phyloP scores from a whole-genome alignment of 2,888 invertebrate species.

The Lutraria lutraria region DNA sequence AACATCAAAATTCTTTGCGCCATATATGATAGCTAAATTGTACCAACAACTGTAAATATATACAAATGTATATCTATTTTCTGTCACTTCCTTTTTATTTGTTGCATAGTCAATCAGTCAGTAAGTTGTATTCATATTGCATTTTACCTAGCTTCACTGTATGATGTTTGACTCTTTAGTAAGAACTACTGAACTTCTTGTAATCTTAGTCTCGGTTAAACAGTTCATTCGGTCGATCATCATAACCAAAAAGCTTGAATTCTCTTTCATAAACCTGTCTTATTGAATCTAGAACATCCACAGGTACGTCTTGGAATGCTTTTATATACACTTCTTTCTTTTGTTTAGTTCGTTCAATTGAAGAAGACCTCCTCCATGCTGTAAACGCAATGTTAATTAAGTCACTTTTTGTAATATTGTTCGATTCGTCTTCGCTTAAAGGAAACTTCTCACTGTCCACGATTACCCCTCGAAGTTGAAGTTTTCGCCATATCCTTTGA shows the following conservation, averaged over 20 bases:
- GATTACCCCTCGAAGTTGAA: slow-evolving; percentile 62
- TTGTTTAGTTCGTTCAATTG: slow-evolving; percentile 16
- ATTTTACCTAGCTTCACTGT: too few relatives aligned
- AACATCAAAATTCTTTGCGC: too few relatives aligned
- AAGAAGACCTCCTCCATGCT: not conserved
- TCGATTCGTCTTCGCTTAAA: slow-evolving; percentile 43
- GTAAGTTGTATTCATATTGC: too few relatives aligned
- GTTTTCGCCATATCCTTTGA: slow-evolving; percentile 60
- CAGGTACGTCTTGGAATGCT: slow-evolving; percentile 34
- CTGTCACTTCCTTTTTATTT: too few relatives aligned
- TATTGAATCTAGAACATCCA: slow-evolving; percentile 37
- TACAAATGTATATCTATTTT: too few relatives aligned
- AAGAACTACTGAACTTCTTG: not conserved
- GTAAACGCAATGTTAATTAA: slow-evolving; percentile 42
- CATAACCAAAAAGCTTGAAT: slow-evolving; percentile 55
- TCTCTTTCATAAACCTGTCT: slow-evolving; percentile 50
- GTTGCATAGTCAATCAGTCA: too few relatives aligned
- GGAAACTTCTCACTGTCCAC: slow-evolving; percentile 43
- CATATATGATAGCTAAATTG: too few relatives aligned
- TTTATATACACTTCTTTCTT: slow-evolving; percentile 40
- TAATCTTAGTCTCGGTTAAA: slow-evolving; percentile 6
- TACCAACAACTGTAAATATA: too few relatives aligned
- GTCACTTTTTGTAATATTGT: slow-evolving; percentile 19
- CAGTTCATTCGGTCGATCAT: slow-evolving; percentile 12
- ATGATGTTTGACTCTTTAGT: too few relatives aligned